A percentile compares a stretch with the other conserved stretches of the same genome.
These are phyloP conservation scores for Botia almorhae DNA, from an alignment of 2,797 vertebrate genomes.

Conservation along the genomic window DNA sequence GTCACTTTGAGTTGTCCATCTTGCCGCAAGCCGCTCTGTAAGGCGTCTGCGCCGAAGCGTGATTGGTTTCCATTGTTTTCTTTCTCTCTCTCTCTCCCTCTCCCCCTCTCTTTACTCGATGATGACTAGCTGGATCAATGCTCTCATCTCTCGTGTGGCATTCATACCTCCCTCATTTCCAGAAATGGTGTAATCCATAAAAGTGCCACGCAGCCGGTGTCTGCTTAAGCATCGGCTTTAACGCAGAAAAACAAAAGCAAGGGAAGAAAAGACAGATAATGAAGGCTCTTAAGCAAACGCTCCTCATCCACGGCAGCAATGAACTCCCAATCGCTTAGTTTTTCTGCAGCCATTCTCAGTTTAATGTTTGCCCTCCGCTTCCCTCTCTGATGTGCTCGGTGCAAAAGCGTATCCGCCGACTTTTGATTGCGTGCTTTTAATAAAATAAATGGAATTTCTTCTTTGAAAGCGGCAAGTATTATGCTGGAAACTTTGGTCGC, in stretches of 20 bases:
- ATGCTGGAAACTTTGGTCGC: neutral
- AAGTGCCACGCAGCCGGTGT: conserved; percentile 39
- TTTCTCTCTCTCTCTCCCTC: neutral
- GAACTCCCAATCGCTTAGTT: conserved; percentile 42
- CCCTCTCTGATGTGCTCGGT: neutral
- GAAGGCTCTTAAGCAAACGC: conserved; percentile 61
- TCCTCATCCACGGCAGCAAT: conserved; percentile 58
- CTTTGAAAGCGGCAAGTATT: neutral
- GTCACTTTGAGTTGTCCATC: conserved; percentile 9
- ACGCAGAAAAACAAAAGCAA: conserved; percentile 59
- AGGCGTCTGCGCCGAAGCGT: conserved; percentile 18
- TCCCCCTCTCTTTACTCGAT: conserved; percentile 47
- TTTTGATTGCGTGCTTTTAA: conserved; percentile 35
- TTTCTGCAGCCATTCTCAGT: conserved; percentile 36
- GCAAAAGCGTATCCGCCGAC: conserved; percentile 17
- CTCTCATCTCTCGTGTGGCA: conserved; percentile 53
- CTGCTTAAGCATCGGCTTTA: conserved; percentile 52
- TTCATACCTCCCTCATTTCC: conserved; percentile 63
- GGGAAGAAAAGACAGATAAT: conserved; percentile 60
- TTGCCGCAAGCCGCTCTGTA: conserved; percentile 1
- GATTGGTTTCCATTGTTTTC: conserved; percentile 44
- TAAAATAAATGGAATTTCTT: conserved; percentile 7
- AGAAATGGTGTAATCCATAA: conserved; percentile 63
- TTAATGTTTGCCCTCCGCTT: conserved; percentile 41
- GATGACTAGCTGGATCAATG: conserved; percentile 54